A percentile compares a stretch with the other conserved stretches of the same genome.
Conservation (phyloP, 1,140 invertebrate genomes). For the Calephelis virginiensis region DNA sequence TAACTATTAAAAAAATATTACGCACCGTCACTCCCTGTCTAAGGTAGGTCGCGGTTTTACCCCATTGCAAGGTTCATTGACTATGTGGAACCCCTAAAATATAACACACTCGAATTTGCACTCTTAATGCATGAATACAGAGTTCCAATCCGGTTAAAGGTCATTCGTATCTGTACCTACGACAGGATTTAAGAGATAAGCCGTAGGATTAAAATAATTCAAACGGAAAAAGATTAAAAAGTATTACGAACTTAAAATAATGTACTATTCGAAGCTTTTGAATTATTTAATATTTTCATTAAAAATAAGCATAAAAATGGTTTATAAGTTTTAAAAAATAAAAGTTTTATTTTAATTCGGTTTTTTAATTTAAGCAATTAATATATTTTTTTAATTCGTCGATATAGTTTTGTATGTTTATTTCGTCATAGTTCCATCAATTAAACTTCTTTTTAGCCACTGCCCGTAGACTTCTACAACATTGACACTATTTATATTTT, state of each 20-base stretch:
- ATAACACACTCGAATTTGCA: conserved; percentile 27
- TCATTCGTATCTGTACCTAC: conserved; percentile 34
- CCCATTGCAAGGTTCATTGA: conserved; percentile 57
- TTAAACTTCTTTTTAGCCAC: no score
- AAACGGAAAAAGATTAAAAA: conserved; percentile 50
- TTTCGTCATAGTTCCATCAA: no score
- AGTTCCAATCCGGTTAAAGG: conserved; percentile 31
- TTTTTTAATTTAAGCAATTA: no score
- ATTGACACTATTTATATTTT: no score
- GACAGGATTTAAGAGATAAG: conserved; percentile 62
- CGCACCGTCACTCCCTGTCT: conserved; percentile 44
- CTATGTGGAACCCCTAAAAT: conserved; percentile 39
- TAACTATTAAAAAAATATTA: not conserved
- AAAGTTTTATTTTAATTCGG: no score
- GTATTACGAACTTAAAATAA: conserved; percentile 29
- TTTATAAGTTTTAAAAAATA: no score
- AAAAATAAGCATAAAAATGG: no score
- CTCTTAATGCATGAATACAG: conserved; percentile 26
- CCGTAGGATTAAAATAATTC: conserved; percentile 31
- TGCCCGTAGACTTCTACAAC: no score
- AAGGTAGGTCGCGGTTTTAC: conserved; percentile 65
- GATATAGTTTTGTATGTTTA: no score
- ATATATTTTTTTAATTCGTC: no score
- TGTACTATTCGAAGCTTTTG: not conserved
- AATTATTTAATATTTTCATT: no score